Evolutionary conservation across 2,888 invertebrate genomes (phyloP), one percentile per base, ranked within the genome.

Genomic region (Venusia cambrica): DNA sequence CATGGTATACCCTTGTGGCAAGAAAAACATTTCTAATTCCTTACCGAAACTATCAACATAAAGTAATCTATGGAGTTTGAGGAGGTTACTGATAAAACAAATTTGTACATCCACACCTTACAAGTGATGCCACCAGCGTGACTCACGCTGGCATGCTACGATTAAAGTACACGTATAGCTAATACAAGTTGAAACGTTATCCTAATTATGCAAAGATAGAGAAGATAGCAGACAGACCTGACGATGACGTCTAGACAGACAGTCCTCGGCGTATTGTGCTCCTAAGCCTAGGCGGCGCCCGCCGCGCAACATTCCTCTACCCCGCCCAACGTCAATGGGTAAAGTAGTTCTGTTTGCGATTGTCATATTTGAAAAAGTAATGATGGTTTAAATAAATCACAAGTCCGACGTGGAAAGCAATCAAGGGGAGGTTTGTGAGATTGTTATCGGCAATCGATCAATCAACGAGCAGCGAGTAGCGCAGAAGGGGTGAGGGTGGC

Each of bases 1-100:
- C 63, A 78, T 83, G 85, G 80, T 78, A 83, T 80, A 84, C 84
- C 85, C 79, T 74, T 81, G 79, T 75, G 75, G 79, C 85, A 83
- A 83, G 80, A 81, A 79, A 64, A 73, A 66, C 58, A 65, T 62
- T 65, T 73, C 50, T 61, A 68, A 65, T 76, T 79, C 79, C 64
- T 72, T 66, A 74, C 79, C 81, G 73, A 78, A 84, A 81, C 67
- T 70, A 65, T 76, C 50, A 78, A 78, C 74, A 59, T 7, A 39
- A 40, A 38, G 56, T 70, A 73, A 69, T 62, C 57, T 61, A 59
- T 67, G 62, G 59, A n/a, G 61, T 66, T 60, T 48, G 48, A 65
- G 62, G 60, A 69, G 74, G 66, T 63, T 63, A 60, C 58, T 56
- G 62, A 62, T 72, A 78, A 80, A 76, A 72, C 61, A 83, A 73